These are phyloP conservation scores for Sebastes steindachneri DNA, from an alignment of 2,797 vertebrate species.

Conservation along the genomic window DNA sequence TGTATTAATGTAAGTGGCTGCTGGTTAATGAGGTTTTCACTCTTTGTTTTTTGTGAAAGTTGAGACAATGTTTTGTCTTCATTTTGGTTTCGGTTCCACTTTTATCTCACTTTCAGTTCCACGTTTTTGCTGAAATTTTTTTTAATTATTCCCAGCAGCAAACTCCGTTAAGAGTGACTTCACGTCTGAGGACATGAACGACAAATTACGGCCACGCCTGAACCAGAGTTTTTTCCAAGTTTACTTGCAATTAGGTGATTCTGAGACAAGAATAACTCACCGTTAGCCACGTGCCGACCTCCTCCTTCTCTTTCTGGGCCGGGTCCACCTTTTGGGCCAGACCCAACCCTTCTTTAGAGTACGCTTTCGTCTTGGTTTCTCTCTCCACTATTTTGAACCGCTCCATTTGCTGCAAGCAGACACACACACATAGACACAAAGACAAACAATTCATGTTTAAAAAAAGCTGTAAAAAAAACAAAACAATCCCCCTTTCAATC, in stretches of 20 bases:
- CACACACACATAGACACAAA: accelerated
- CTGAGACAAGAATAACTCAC: conserved; percentile 71
- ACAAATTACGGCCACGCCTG: background rate
- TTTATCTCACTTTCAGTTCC: conserved; percentile 17
- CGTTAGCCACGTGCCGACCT: conserved; percentile 92
- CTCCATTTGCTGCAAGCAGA: conserved; percentile 91
- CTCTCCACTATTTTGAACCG: conserved; percentile 94
- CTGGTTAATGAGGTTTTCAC: background rate
- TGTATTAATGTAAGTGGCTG: background rate
- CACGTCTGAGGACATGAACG: background rate
- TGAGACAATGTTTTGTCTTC: background rate
- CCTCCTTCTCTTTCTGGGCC: conserved; percentile 93
- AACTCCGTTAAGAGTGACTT: background rate
- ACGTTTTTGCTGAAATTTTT: background rate
- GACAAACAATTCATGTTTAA: background rate
- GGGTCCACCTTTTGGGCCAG: conserved; percentile 94
- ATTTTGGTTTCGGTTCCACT: background rate
- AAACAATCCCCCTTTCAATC: background rate
- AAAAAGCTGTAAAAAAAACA: background rate
- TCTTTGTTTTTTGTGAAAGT: background rate
- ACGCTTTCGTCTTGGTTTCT: conserved; percentile 95
- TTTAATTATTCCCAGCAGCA: background rate
- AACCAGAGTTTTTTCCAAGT: background rate
- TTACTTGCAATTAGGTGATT: too few relatives aligned
- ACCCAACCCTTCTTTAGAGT: conserved; percentile 93